Percentiles rank a stretch among this genome's conserved stretches.
Evolutionary conservation across 1,140 invertebrate genomes (phyloP).

Genomic region (Nephila pilipes): DNA sequence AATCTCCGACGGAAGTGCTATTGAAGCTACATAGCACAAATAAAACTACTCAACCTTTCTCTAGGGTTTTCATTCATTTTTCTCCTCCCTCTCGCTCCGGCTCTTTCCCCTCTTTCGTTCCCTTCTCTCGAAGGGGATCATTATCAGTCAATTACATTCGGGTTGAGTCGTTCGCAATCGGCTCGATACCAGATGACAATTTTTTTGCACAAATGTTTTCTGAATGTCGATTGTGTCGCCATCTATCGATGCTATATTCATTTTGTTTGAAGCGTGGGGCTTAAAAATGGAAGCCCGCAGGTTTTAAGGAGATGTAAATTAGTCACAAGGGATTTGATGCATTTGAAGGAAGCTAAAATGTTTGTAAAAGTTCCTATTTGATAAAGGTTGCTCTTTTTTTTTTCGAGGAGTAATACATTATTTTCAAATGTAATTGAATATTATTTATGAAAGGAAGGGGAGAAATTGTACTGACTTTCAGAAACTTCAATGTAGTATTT

Average conservation of each 20-base stretch:
- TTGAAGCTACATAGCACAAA: constrained; percentile 66
- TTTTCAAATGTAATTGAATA: too few relatives aligned
- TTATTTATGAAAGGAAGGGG: too few relatives aligned
- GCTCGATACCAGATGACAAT: constrained; percentile 60
- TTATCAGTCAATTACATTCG: constrained; percentile 77
- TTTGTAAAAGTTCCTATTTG: too few relatives aligned
- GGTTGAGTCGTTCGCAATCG: constrained; percentile 31
- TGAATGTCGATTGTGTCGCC: constrained; percentile 58
- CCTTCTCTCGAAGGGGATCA: constrained; percentile 67
- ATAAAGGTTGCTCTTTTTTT: too few relatives aligned
- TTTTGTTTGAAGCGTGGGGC: neutral
- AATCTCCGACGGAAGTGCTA: constrained; percentile 73
- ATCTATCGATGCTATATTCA: constrained; percentile 56
- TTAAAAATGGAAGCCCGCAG: too few relatives aligned
- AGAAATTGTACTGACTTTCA: too few relatives aligned
- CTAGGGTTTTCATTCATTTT: constrained; percentile 67
- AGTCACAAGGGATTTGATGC: too few relatives aligned
- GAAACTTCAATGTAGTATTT: too few relatives aligned
- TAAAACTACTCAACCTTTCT: constrained; percentile 64
- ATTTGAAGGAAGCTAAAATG: too few relatives aligned
- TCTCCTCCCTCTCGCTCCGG: neutral
- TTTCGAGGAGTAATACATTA: too few relatives aligned
- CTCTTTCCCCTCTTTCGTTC: constrained; percentile 14
- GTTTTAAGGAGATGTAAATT: neutral
- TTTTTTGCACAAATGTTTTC: constrained; percentile 67